Evolutionary conservation across 1,140 invertebrate species (phyloP).

Genomic region (Mesaphorura yosii): DNA sequence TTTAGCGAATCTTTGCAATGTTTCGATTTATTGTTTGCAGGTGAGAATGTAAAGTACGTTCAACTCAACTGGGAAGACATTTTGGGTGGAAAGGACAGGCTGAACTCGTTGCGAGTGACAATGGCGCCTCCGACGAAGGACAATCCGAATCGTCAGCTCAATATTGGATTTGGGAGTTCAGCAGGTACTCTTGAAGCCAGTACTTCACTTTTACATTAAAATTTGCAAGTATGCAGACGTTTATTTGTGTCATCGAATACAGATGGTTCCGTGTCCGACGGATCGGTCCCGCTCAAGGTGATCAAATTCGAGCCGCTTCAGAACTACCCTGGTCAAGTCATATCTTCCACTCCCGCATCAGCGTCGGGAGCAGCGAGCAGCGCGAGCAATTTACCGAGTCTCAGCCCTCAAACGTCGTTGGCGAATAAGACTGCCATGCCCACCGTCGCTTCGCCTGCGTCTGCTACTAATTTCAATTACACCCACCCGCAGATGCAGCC

Average conservation of each 20-base stretch:
- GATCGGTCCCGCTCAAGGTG: neutral
- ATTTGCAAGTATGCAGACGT: neutral
- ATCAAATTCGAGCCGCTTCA: neutral
- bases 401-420: no score
- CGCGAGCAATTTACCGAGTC: no score
- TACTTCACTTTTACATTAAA: neutral
- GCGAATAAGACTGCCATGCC: no score
- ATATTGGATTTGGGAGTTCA: neutral
- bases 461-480: no score
- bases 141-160: neutral
- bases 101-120: neutral
- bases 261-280: no score
- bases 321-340: neutral
- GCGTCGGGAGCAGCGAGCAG: no score
- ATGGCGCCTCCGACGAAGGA: neutral
- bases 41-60: neutral
- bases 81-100: neutral
- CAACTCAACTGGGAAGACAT: conserved; percentile 1
- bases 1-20: no score
- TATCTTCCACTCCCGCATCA: no score
- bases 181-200: neutral
- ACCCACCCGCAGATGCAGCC: no score
- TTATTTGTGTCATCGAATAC: no score
- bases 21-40: neutral
- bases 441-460: no score